Conservation (phyloP, 2,797 vertebrate genomes). For the Todus mexicanus region DNA sequence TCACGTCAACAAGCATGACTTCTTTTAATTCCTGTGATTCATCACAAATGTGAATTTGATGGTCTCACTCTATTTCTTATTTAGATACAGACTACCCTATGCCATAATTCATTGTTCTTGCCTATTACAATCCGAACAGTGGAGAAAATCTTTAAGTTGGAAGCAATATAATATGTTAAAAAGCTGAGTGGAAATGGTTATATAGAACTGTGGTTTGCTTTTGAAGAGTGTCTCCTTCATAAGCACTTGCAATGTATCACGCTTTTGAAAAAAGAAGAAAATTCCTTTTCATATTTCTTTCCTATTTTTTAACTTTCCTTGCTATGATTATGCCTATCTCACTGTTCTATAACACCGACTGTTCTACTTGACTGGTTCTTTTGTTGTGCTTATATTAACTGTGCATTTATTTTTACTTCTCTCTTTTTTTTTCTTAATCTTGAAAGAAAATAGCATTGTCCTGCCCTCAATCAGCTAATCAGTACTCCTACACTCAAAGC, state of each 20-base stretch:
- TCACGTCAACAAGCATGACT: background rate
- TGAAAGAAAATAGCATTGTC: slow-evolving; percentile 25
- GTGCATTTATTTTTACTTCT: slow-evolving; percentile 30
- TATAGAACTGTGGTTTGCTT: background rate
- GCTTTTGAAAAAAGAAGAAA: background rate
- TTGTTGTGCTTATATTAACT: slow-evolving; percentile 36
- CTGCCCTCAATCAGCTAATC: slow-evolving; percentile 35
- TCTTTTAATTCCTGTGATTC: background rate
- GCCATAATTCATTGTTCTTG: background rate
- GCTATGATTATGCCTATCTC: slow-evolving; percentile 42
- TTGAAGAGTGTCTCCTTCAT: background rate
- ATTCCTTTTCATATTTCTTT: slow-evolving; percentile 33
- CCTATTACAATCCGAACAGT: background rate
- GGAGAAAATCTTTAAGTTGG: background rate
- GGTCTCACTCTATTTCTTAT: background rate
- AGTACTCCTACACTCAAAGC: background rate
- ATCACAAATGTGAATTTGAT: background rate
- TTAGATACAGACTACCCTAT: background rate
- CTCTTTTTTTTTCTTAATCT: background rate
- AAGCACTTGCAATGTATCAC: background rate
- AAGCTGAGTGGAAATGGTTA: background rate
- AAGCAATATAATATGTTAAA: background rate
- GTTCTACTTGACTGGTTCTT: slow-evolving; percentile 19
- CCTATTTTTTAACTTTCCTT: slow-evolving; percentile 49
- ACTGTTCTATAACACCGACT: slow-evolving; percentile 24